Conservation (phyloP, 2,797 vertebrate genomes). For the Acanthopagrus latus region DNA sequence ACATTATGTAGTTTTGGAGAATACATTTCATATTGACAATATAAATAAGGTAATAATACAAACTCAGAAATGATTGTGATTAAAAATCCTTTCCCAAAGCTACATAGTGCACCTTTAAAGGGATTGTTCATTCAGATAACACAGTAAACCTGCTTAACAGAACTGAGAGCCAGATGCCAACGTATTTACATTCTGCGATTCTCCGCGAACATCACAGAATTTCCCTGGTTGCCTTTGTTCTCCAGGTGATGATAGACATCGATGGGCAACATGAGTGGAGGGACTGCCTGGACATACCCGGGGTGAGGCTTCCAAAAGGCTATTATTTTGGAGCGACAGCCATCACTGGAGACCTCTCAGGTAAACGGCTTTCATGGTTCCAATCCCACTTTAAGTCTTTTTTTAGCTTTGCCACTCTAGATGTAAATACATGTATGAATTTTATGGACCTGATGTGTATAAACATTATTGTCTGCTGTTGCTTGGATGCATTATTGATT, state of each 20-base stretch:
- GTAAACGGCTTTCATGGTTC: slow-evolving; percentile 70
- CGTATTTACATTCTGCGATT: neutral
- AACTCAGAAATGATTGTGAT: too few species aligned
- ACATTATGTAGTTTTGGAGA: too few species aligned
- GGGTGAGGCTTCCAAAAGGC: slow-evolving; percentile 90
- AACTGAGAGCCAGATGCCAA: neutral
- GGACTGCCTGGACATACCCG: slow-evolving; percentile 95
- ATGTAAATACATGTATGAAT: neutral
- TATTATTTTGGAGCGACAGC: slow-evolving; percentile 95
- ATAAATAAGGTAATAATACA: too few species aligned
- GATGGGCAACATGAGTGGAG: slow-evolving; percentile 96
- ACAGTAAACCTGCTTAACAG: neutral
- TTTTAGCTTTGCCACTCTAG: neutral
- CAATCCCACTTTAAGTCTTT: too few species aligned
- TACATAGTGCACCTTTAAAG: neutral
- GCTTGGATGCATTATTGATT: neutral
- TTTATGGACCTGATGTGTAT: neutral
- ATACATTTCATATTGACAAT: too few species aligned
- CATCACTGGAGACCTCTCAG: slow-evolving; percentile 95
- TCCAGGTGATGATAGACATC: slow-evolving; percentile 94
- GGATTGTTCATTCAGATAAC: neutral
- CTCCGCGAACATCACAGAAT: neutral
- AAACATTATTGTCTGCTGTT: neutral
- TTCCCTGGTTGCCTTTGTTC: neutral
- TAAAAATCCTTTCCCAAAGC: too few species aligned